These are phyloP conservation scores for Chironomus tentans DNA, from an alignment of 2,888 invertebrate species.

Conservation along the genomic window DNA sequence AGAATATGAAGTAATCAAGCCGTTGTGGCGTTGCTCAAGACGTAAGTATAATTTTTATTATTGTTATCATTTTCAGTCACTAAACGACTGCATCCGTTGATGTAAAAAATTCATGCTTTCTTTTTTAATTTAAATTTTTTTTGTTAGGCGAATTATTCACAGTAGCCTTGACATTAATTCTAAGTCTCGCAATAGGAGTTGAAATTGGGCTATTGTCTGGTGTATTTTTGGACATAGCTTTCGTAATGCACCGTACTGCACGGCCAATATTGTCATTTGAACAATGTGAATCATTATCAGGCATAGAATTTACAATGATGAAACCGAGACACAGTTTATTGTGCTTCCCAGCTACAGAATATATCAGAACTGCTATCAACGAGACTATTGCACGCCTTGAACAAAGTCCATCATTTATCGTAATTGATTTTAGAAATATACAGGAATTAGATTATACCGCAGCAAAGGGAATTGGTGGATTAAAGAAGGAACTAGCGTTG, in stretches of 20 bases:
- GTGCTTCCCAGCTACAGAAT: conserved; percentile 77
- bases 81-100: neutral
- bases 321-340: conserved; percentile 68
- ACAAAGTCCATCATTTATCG: conserved; percentile 53
- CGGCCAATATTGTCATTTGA: conserved; percentile 66
- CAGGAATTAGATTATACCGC: conserved; percentile 79
- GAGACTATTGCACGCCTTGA: conserved; percentile 62
- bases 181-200: conserved; percentile 73
- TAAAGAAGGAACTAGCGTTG: conserved; percentile 60
- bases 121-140: neutral
- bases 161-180: conserved; percentile 74
- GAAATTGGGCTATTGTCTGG: conserved; percentile 80
- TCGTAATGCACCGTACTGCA: conserved; percentile 71
- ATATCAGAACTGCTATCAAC: conserved; percentile 68
- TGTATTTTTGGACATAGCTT: conserved; percentile 66
- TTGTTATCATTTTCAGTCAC: neutral
- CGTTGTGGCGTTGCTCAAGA: conserved; percentile 75
- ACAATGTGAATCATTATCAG: conserved; percentile 57
- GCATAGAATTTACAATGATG: conserved; percentile 63
- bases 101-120: neutral
- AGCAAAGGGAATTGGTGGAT: conserved; percentile 70
- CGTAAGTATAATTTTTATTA: conserved; percentile 40
- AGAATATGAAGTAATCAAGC: conserved; percentile 78
- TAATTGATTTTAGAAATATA: conserved; percentile 72
- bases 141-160: conserved; percentile 53